Base-by-base conservation (phyloP, 2,113 vertebrate species). In the Sterrhoptilus dennistouni region DNA sequence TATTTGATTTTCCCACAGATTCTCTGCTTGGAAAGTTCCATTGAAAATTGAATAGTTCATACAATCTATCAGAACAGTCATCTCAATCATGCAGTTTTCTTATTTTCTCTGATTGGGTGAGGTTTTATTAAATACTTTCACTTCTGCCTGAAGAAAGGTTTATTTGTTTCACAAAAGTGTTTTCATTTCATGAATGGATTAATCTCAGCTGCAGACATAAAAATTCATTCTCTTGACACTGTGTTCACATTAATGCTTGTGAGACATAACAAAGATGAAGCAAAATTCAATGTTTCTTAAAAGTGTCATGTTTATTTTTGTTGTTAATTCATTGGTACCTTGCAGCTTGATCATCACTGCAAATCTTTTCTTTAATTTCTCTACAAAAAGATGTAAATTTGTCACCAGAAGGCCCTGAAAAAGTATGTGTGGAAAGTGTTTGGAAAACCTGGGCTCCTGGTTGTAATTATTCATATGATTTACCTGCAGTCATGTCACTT, bases 401-500 rank as follows among this genome's bases (percentile, higher is more conserved):
- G 82, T 52, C 44, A 90, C 56, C 64, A 93, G 85, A 91, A 95
- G 27, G 38, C n/a, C 33, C 24, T 85, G 75, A 22, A 83, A 45
- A 84, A 79, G 35, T 77, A 45, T 22, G 23, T 53, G 44, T 1
- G 2, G 54, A 65, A 70, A 88, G 38, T 28, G 42, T 72, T 1
- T 95, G 87, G 63, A 90, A 96, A 94, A 93, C 63, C 56, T 77
- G 71, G 25, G 49, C 27, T 96, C 20, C 90, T 90, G 66, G 75
- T 90, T 93, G 75, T 31, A 93, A 90, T 96, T 94, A 94, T 70
- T 91, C 21, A 25, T 63, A 89, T 94, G 92, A 92, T 94, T 95
- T 96, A 95, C 92, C 82, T 96, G 68, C 90, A 87, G 72, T 83
- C 71, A 42, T 61, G 83, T 54, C 36, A 92, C 16, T 91, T 94